These are phyloP conservation scores for Zingel zingel DNA, from an alignment of 2,113 vertebrate genomes.

Conservation along the genomic window DNA sequence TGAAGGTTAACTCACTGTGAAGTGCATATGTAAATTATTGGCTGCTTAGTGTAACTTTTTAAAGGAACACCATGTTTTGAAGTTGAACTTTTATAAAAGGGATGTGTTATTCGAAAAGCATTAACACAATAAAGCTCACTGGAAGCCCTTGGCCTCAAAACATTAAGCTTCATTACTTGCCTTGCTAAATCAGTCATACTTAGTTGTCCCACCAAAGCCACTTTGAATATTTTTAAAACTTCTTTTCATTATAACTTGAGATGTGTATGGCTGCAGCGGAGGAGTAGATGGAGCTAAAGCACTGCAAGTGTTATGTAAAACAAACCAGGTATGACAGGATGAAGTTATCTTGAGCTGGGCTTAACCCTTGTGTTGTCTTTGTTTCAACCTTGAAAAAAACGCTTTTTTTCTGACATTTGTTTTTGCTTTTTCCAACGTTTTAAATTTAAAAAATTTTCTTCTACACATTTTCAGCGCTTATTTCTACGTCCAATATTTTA, in stretches of 20 bases:
- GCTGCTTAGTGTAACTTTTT: background rate
- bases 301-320: slow-evolving; percentile 28
- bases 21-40: background rate
- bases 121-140: background rate
- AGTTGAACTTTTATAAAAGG: background rate
- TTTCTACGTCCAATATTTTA: no score
- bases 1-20: background rate
- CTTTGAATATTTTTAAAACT: slow-evolving; percentile 14
- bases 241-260: slow-evolving; percentile 4
- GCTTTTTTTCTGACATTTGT: no score
- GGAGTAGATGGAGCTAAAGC: slow-evolving; percentile 10
- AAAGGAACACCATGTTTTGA: background rate
- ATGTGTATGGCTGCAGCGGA: slow-evolving; percentile 2
- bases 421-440: no score
- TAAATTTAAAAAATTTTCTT: no score
- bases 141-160: background rate
- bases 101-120: background rate
- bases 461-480: no score
- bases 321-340: slow-evolving; percentile 32
- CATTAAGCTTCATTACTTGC: background rate
- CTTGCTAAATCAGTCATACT: background rate
- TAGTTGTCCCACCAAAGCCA: background rate
- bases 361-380: no score
- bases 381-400: no score
- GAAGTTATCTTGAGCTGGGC: slow-evolving; percentile 13